Evolutionary conservation across 2,797 vertebrate genomes (phyloP).

Genomic region (Epinephelus awoara): DNA sequence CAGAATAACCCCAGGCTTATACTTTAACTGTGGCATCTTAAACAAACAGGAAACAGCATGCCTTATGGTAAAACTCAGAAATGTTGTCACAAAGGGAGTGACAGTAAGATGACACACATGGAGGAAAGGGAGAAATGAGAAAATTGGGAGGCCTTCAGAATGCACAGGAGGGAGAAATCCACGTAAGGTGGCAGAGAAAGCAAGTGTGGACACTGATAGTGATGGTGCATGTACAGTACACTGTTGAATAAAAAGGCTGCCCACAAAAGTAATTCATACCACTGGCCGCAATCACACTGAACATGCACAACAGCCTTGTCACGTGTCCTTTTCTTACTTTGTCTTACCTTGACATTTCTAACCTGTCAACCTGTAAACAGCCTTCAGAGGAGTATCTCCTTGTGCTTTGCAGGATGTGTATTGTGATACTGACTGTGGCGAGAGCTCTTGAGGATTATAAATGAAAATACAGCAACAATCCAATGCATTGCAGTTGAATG

Average conservation of each 20-base stretch:
- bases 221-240: too few relatives aligned
- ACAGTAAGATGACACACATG: too few relatives aligned
- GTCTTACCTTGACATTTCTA: background rate
- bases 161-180: too few relatives aligned
- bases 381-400: background rate
- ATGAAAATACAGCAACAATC: background rate
- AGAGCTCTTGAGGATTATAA: background rate
- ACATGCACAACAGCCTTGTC: background rate
- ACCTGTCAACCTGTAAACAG: background rate
- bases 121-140: background rate
- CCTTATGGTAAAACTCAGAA: too few relatives aligned
- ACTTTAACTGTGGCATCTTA: background rate
- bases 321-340: background rate
- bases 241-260: background rate
- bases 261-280: background rate
- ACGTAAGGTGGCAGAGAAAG: too few relatives aligned
- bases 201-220: background rate
- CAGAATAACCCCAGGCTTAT: background rate
- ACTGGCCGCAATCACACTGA: conserved; percentile 3
- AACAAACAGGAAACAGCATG: background rate
- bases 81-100: too few relatives aligned
- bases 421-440: background rate
- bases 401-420: conserved; percentile 2
- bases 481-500: background rate
- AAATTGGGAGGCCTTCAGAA: too few relatives aligned